These are phyloP conservation scores for Zaprionus ornatus DNA, from an alignment of 1,140 invertebrate genomes.

Conservation along the genomic window DNA sequence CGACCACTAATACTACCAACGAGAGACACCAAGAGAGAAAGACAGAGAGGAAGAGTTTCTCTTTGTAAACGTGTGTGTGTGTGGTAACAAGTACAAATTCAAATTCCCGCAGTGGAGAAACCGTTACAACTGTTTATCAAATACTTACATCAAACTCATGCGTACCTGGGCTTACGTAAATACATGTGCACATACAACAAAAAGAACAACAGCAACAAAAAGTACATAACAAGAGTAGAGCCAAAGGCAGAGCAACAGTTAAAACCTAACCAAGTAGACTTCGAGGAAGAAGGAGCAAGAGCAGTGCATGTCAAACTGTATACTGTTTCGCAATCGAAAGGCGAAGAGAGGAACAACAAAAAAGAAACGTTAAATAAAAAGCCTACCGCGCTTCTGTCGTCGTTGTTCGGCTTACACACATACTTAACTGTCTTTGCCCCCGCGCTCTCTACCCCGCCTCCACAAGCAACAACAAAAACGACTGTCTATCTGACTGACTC, in stretches of 20 bases:
- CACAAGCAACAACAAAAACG: neutral
- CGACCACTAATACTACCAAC: conserved; percentile 12
- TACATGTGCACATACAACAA: neutral
- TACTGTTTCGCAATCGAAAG: conserved; percentile 45
- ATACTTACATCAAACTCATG: neutral
- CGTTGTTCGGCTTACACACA: neutral
- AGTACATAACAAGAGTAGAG: neutral
- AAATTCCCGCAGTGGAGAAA: neutral
- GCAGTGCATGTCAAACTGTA: conserved; percentile 44
- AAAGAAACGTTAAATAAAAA: conserved; percentile 19
- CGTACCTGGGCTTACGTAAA: conserved; percentile 2
- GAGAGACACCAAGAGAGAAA: neutral
- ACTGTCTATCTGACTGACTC: conserved; percentile 17
- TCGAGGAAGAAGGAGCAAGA: conserved; percentile 8
- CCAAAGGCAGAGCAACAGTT: conserved; percentile 1
- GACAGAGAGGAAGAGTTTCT: neutral
- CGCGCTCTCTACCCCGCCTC: neutral
- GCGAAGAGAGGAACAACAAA: conserved; percentile 15
- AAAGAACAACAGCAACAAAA: neutral
- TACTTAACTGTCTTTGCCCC: conserved; percentile 16
- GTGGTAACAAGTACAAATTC: conserved; percentile 33
- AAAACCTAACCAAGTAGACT: conserved; percentile 10
- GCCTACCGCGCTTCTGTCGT: conserved; percentile 34
- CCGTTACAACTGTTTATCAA: conserved; percentile 17
- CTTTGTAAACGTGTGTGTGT: conserved; percentile 15